These are phyloP conservation scores for Anticlea derivata DNA, from an alignment of 2,888 invertebrate species.

Conservation along the genomic window DNA sequence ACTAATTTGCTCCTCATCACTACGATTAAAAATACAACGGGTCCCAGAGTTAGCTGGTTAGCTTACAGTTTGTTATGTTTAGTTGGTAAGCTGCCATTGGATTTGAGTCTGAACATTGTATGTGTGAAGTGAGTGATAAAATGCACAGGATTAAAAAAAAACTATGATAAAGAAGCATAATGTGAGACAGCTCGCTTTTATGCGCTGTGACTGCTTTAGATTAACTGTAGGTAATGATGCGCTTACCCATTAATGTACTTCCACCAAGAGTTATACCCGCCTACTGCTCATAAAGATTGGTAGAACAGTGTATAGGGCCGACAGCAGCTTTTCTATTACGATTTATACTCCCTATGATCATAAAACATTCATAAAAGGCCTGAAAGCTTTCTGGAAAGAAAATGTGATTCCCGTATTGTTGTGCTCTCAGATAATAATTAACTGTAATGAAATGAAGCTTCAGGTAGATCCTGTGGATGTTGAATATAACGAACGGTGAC, in stretches of 20 bases:
- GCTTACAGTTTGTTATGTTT: too few species aligned
- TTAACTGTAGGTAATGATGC: slow-evolving; percentile 53
- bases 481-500: too few species aligned
- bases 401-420: slow-evolving; percentile 8
- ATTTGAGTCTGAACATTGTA: too few species aligned
- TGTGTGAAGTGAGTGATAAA: too few species aligned
- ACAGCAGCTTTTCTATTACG: slow-evolving; percentile 21
- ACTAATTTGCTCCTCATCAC: too few species aligned
- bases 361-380: slow-evolving; percentile 18
- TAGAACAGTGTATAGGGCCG: slow-evolving; percentile 20
- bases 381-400: slow-evolving; percentile 5
- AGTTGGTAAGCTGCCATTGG: too few species aligned
- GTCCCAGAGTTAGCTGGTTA: too few species aligned
- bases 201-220: slow-evolving; percentile 36
- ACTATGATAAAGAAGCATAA: too few species aligned
- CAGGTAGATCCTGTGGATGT: too few species aligned
- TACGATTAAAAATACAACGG: too few species aligned
- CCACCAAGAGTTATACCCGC: slow-evolving; percentile 18
- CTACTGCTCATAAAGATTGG: slow-evolving; percentile 26
- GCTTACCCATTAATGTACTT: slow-evolving; percentile 35
- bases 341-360: slow-evolving; percentile 19
- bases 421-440: background rate
- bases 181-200: slow-evolving; percentile 5
- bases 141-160: too few species aligned
- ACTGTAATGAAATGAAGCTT: too few species aligned